A percentile compares a stretch with the other conserved stretches of the same genome.
phyloP scores from a whole-genome alignment of 1,140 invertebrate species.

The Drosophila nigrodunni region DNA sequence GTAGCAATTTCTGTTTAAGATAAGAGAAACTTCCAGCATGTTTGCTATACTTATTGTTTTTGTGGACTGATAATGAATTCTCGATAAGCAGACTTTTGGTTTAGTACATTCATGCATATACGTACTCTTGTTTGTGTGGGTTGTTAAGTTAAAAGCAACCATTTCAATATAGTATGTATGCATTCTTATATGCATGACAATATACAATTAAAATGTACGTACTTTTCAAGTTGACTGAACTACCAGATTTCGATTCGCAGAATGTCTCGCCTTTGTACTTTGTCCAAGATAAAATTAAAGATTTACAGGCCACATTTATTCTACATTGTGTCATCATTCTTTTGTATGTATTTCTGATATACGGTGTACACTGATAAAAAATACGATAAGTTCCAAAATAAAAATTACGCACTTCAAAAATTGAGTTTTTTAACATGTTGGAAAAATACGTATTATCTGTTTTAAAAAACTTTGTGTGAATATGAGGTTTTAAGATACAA shows the following conservation, averaged over 20 bases:
- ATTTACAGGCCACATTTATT: conserved; percentile 1
- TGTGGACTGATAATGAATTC: conserved; percentile 27
- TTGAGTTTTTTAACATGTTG: no score
- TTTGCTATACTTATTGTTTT: conserved; percentile 9
- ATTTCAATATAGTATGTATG: conserved; percentile 3
- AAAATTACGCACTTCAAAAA: no score
- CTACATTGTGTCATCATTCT: background rate
- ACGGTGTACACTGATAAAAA: background rate
- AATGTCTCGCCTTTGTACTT: conserved; percentile 25
- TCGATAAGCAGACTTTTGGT: conserved; percentile 17
- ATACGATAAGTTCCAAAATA: no score
- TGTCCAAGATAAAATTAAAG: conserved; percentile 28
- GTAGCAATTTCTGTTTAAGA: conserved; percentile 18
- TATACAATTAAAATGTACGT: conserved; percentile 5
- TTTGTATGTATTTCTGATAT: conserved; percentile 7
- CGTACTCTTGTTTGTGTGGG: background rate
- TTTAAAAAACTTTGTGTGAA: no score
- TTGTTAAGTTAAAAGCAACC: background rate
- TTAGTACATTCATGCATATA: background rate
- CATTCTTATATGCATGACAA: background rate
- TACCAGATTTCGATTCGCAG: conserved; percentile 6
- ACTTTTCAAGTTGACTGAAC: conserved; percentile 35
- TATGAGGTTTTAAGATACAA: no score
- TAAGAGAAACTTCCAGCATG: conserved; percentile 7
- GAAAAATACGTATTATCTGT: no score